A percentile compares a stretch with the other conserved stretches of the same genome.
Conservation (phyloP, 2,113 vertebrate genomes). For the Passer montanus region DNA sequence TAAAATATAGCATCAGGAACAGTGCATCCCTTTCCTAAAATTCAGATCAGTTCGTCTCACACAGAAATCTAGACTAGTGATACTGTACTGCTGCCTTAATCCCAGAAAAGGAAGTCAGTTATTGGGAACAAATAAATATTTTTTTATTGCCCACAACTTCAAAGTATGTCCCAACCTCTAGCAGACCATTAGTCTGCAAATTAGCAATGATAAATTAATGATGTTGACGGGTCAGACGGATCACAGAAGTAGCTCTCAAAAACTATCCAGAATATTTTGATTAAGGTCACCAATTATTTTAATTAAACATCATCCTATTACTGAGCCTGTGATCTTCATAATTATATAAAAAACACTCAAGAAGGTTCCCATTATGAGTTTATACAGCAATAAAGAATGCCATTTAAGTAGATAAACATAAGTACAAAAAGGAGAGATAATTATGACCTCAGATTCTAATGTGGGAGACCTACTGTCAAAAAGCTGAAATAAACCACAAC, state of each 20-base stretch:
- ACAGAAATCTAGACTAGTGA: background rate
- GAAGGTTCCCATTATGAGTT: background rate
- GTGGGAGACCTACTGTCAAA: background rate
- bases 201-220: background rate
- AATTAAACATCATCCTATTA: background rate
- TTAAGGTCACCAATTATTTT: background rate
- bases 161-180: background rate
- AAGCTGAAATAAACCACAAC: background rate
- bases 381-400: background rate
- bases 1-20: background rate
- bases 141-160: background rate
- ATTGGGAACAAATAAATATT: background rate
- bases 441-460: background rate
- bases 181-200: background rate
- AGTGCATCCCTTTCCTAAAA: background rate
- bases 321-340: background rate
- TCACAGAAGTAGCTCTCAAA: background rate
- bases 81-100: background rate
- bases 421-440: background rate
- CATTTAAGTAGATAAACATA: background rate
- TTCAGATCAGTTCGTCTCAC: background rate
- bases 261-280: background rate
- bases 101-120: background rate
- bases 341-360: background rate
- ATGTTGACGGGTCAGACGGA: background rate